Evolutionary conservation across 2,888 invertebrate species (phyloP).

Genomic region (Nemoura dubitans): DNA sequence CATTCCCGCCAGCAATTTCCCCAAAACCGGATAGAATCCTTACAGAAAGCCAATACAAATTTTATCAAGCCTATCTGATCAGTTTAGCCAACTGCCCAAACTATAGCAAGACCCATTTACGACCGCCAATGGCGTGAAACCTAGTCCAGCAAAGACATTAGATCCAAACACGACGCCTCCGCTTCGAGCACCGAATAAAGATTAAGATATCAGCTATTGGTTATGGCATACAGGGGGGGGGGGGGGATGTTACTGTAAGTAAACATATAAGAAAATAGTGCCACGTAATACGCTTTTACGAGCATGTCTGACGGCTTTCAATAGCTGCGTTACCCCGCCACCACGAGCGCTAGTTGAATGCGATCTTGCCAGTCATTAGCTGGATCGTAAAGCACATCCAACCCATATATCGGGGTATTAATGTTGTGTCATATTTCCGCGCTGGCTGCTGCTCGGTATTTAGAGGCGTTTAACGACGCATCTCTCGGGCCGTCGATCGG

Average conservation of each 20-base stretch:
- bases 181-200: background rate
- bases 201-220: constrained; percentile 5
- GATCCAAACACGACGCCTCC: background rate
- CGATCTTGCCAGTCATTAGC: background rate
- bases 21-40: background rate
- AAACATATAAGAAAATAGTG: background rate
- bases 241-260: background rate
- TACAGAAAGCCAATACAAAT: background rate
- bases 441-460: background rate
- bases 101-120: background rate
- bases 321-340: background rate
- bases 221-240: too few species aligned
- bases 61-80: background rate
- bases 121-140: background rate
- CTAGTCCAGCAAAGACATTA: background rate
- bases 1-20: background rate
- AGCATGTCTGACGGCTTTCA: background rate
- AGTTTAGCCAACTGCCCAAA: background rate
- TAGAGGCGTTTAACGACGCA: background rate
- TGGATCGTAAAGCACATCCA: background rate
- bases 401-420: background rate
- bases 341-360: background rate
- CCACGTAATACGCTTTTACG: constrained; percentile 5
- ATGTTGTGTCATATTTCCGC: background rate
- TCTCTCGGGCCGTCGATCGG: background rate